Base-by-base conservation (phyloP, 2,797 vertebrate species). In the Coreius guichenoti region DNA sequence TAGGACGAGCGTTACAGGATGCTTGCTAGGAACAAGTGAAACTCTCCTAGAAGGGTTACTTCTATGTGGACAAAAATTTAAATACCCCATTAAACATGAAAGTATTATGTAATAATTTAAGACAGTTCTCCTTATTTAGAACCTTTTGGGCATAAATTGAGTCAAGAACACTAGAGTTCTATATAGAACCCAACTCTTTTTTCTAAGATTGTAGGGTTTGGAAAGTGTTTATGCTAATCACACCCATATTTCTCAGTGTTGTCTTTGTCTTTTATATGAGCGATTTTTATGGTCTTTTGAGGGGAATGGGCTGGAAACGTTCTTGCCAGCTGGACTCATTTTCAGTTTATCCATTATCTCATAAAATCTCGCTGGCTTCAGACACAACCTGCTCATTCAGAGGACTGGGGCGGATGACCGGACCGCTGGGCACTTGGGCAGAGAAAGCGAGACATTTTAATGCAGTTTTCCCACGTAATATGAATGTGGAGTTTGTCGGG, bases 1-100 rank as follows among this genome's bases (percentile, higher is more conserved):
- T 5, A 21, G 76, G 76, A 91, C 89, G 89, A 93, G 92, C 88
- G 76, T 87, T 31, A 31, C 13, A 87, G 72, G 74, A 36, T 33
- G 45, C 82, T n/a, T 2, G 45, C 36, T 85, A 84, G 84, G 81
- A 90, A 86, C 21, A 45, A 70, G 87, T 54, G 31, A 85, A 77
- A 43, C 26, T 47, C 19, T 54, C 19, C 7, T 21, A 13, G 23
- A 61, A 58, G 56, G n/a, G 56, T 26, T n/a, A n/a, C n/a, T n/a
- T 61, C 58, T 61, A 26, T 61, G 13, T 5, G 56, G 11, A 29
- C n/a, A 29, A 63, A 63, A 1, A 63, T 5, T 13, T 1, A 61
- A 26, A 6, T 6, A 1, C 26, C 12, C n/a, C 3, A 4, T 26
- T 26, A 61, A 6, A 14, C 5, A 14, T 23, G 19, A 26, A 61